Conservation (phyloP, 2,113 vertebrate species). For the Coturnix japonica region DNA sequence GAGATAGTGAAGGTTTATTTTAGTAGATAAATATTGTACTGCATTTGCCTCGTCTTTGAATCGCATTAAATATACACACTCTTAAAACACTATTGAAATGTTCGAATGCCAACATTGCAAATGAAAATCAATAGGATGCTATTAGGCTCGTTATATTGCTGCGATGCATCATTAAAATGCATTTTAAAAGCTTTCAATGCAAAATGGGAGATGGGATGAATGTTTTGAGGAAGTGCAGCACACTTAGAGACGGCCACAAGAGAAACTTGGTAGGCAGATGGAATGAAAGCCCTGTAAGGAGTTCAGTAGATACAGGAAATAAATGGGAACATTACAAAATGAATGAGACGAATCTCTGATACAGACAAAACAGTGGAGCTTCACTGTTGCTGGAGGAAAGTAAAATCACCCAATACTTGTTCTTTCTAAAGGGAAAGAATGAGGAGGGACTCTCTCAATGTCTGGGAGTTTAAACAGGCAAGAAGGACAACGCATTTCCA, state of each 20-base stretch:
- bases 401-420: neutral
- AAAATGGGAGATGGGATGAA: constrained; percentile 25
- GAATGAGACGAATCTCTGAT: neutral
- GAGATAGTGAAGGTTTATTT: neutral
- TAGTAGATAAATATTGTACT: neutral
- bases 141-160: constrained; percentile 48
- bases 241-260: neutral
- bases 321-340: neutral
- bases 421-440: neutral
- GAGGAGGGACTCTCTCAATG: neutral
- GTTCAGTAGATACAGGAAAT: neutral
- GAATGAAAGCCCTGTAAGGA: neutral
- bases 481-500: neutral
- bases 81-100: constrained; percentile 50
- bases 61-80: constrained; percentile 58
- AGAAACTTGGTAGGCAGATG: neutral
- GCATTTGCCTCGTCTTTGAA: constrained; percentile 21
- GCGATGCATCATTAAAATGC: constrained; percentile 44
- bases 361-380: neutral
- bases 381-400: neutral
- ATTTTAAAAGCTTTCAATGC: constrained; percentile 65
- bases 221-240: neutral
- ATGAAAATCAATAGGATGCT: constrained; percentile 69
- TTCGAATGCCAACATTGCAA: constrained; percentile 51
- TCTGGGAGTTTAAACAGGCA: neutral